Conservation (phyloP, 2,888 invertebrate species). For the Entomobrya proxima region DNA sequence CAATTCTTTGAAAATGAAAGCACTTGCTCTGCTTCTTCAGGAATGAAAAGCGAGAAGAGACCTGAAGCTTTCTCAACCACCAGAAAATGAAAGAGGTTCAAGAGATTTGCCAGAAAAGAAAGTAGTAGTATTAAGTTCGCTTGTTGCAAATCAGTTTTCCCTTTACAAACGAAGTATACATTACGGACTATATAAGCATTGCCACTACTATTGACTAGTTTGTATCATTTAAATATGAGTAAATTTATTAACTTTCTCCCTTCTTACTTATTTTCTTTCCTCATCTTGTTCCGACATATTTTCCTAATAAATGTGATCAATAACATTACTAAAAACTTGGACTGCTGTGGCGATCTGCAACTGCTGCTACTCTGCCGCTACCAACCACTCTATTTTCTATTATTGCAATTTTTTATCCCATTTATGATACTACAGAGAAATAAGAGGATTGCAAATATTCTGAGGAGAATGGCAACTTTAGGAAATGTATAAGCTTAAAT, state of each 20-base stretch:
- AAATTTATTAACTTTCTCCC: background rate
- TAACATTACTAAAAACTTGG: background rate
- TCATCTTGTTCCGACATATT: background rate
- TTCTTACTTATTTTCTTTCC: no score
- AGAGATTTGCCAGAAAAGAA: slow-evolving; percentile 9
- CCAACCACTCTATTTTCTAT: background rate
- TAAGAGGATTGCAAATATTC: background rate
- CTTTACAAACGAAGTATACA: no score
- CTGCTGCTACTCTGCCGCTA: background rate
- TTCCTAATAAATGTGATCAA: slow-evolving; percentile 16
- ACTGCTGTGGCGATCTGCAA: background rate
- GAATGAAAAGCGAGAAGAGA: background rate
- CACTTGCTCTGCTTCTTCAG: background rate
- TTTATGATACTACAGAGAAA: background rate
- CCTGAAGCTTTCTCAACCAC: slow-evolving; percentile 8
- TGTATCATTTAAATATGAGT: no score
- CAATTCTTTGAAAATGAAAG: background rate
- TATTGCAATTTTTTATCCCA: background rate
- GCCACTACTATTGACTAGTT: no score
- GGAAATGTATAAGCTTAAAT: background rate
- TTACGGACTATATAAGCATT: no score
- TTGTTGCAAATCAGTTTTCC: slow-evolving; percentile 4
- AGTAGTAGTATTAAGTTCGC: background rate
- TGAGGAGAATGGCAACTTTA: background rate
- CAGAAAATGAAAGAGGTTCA: slow-evolving; percentile 11